phyloP scores from a whole-genome alignment of 2,113 vertebrate species.

The Mustelus asterias region DNA sequence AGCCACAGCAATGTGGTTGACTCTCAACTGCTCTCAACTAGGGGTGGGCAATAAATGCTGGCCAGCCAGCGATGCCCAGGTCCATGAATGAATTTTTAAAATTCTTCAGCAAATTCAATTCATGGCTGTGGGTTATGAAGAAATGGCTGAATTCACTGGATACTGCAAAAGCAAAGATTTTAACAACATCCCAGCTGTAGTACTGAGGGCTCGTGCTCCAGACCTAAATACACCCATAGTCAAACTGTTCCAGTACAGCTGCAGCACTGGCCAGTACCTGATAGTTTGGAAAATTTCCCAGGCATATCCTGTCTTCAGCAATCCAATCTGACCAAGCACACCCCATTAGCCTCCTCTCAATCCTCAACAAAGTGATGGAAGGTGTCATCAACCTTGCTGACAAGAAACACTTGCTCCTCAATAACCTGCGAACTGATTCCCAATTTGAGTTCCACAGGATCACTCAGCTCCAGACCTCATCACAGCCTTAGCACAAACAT shows the following conservation, averaged over 20 bases:
- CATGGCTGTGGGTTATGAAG: no score
- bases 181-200: neutral
- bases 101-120: no score
- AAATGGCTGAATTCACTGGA: no score
- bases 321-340: neutral
- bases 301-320: no score
- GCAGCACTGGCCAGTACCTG: neutral
- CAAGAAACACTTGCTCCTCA: neutral
- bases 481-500: neutral
- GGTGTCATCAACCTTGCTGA: neutral
- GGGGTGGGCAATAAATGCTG: no score
- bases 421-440: neutral
- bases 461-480: neutral
- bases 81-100: no score
- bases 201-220: neutral
- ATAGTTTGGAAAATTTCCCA: no score
- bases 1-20: no score
- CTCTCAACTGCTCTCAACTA: no score
- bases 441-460: neutral
- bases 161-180: neutral
- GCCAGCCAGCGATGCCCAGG: no score
- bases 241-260: neutral
- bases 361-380: neutral
- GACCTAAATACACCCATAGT: neutral
- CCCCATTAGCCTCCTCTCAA: neutral